phyloP scores from a whole-genome alignment of 2,888 invertebrate genomes.

The Perdita meconis region DNA sequence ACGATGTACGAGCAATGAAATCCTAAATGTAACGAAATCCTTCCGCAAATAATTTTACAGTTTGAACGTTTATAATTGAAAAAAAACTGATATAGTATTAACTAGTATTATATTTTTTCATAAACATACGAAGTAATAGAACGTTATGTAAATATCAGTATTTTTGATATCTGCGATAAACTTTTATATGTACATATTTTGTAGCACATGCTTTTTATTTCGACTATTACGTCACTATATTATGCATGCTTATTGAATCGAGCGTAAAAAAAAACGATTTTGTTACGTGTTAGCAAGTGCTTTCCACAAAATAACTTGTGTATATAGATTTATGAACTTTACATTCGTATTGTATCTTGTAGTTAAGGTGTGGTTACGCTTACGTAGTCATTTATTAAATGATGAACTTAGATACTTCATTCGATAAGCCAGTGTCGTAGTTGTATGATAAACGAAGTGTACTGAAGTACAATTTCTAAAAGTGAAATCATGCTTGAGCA shows the following conservation, averaged over 20 bases:
- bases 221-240: slow-evolving; percentile 43
- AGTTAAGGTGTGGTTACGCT: slow-evolving; percentile 63
- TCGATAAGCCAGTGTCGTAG: slow-evolving; percentile 24
- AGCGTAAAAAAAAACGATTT: slow-evolving; percentile 45
- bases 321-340: slow-evolving; percentile 47
- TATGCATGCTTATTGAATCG: slow-evolving; percentile 60
- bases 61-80: no score
- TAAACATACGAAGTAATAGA: slow-evolving; percentile 18
- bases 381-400: slow-evolving; percentile 39
- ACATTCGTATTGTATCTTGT: slow-evolving; percentile 47
- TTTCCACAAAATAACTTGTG: slow-evolving; percentile 57
- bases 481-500: slow-evolving; percentile 36
- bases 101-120: slow-evolving; percentile 9
- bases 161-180: slow-evolving; percentile 45
- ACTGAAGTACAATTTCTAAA: slow-evolving; percentile 31
- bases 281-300: slow-evolving; percentile 43
- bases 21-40: not conserved
- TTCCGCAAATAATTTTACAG: slow-evolving; percentile 19
- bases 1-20: not conserved
- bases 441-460: slow-evolving; percentile 31
- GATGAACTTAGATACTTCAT: slow-evolving; percentile 23
- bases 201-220: slow-evolving; percentile 46
- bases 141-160: slow-evolving; percentile 56
- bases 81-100: slow-evolving; percentile 3
- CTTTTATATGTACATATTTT: slow-evolving; percentile 49